A percentile compares a stretch with the other conserved stretches of the same genome.
Conservation (phyloP, 2,113 vertebrate species). For the Apaloderma vittatum region DNA sequence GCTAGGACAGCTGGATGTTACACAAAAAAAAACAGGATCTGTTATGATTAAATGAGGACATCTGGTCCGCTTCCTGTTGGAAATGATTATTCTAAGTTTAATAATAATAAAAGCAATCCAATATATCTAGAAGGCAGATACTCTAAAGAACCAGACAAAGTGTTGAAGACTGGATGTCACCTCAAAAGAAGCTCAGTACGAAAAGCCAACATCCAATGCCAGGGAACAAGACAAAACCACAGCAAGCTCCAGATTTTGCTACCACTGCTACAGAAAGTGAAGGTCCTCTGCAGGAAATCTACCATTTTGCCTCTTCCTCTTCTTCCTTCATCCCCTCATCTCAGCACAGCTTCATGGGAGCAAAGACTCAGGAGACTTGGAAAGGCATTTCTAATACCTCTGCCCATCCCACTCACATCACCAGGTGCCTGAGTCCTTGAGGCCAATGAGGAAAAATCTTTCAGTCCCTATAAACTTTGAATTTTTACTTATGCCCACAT, state of each 20-base stretch:
- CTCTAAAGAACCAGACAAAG: neutral
- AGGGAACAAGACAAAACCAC: neutral
- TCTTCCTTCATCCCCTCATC: accelerated
- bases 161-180: neutral
- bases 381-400: neutral
- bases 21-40: neutral
- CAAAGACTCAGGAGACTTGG: neutral
- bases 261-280: neutral
- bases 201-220: neutral
- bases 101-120: conserved; percentile 8
- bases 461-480: neutral
- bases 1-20: neutral
- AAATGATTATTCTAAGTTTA: neutral
- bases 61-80: neutral
- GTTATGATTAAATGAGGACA: conserved; percentile 24
- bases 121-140: neutral
- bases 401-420: neutral
- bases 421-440: neutral
- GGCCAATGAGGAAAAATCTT: neutral
- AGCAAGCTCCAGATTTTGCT: neutral
- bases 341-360: neutral
- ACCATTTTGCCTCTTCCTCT: neutral
- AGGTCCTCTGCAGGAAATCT: neutral
- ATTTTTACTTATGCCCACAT: neutral
- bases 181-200: neutral